These are phyloP conservation scores for Labeo calbasu DNA, from an alignment of 2,797 vertebrate species.

Conservation along the genomic window DNA sequence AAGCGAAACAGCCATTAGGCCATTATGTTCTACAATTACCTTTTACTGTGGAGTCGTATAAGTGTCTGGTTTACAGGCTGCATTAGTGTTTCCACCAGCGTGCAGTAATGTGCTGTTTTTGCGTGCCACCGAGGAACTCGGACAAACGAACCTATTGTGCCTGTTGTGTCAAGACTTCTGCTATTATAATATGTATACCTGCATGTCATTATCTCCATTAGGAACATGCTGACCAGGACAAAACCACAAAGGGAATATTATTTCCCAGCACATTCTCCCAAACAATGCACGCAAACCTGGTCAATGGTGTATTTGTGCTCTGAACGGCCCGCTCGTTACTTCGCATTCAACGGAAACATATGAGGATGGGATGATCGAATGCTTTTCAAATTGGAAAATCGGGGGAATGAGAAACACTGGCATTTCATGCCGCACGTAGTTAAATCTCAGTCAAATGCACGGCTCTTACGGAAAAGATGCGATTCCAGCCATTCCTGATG, in stretches of 20 bases:
- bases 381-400: conserved; percentile 7
- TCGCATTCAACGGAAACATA: background rate
- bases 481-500: conserved; percentile 63
- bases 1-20: conserved; percentile 74
- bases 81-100: conserved; percentile 78
- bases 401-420: conserved; percentile 19
- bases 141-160: conserved; percentile 51
- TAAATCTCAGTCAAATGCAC: conserved; percentile 32
- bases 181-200: conserved; percentile 49
- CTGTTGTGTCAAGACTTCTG: conserved; percentile 49
- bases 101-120: conserved; percentile 75
- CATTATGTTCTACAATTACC: conserved; percentile 63
- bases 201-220: conserved; percentile 58
- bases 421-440: conserved; percentile 56
- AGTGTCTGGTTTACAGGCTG: conserved; percentile 75
- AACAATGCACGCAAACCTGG: conserved; percentile 31
- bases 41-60: conserved; percentile 68
- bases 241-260: conserved; percentile 43
- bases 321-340: background rate
- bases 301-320: conserved; percentile 31
- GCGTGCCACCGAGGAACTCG: conserved; percentile 52
- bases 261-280: conserved; percentile 34
- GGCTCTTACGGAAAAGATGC: conserved; percentile 58
- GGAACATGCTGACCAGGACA: conserved; percentile 45
- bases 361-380: background rate